Evolutionary conservation across 2,888 invertebrate genomes (phyloP), one percentile per base, ranked within the genome.

Genomic region (Neocrepidodera transversa): DNA sequence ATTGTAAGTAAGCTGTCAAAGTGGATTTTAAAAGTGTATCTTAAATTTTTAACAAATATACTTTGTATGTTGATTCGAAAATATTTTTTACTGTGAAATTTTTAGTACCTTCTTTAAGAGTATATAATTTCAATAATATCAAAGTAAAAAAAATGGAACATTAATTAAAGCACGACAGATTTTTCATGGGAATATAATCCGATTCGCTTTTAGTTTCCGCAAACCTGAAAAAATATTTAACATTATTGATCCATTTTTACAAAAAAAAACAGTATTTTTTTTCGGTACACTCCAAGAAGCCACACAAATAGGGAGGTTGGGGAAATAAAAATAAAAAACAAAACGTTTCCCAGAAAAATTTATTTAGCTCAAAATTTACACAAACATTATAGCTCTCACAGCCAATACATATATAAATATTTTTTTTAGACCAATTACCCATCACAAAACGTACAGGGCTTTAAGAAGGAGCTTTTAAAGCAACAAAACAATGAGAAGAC

Each of bases 151-250:
- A n/a, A n/a, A n/a, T n/a, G n/a, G n/a, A 20, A 23, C 18, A 32
- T 52, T 70, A 70, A 10, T 65, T 71, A 58, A 71, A 71, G 45
- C 71, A 71, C 8, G 68, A 65, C 20, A 80, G 65, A 66, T 76
- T 78, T 76, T 80, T 80, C 80, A 80, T 79, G 23, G 80, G 80
- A 56, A 80, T 79, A 68, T 79, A 79, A 68, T 79, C 79, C 53
- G 73, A 74, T 67, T 78, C 79, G 60, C 69, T 71, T 71, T 75
- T 77, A 47, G 69, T 77, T 64, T 75, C 74, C 20, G 77, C 68
- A 74, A 79, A 79, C 79, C 79, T 79, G 71, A 69, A 78, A 74
- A 50, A 32, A 32, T 32, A 32, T 32, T 10, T 10, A 32, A 13
- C 6, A 32, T 11, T 32, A 13, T 32, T 23, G 23, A 23, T 32